These are phyloP conservation scores for Parus major DNA, from an alignment of 2,113 vertebrate genomes.

Conservation along the genomic window DNA sequence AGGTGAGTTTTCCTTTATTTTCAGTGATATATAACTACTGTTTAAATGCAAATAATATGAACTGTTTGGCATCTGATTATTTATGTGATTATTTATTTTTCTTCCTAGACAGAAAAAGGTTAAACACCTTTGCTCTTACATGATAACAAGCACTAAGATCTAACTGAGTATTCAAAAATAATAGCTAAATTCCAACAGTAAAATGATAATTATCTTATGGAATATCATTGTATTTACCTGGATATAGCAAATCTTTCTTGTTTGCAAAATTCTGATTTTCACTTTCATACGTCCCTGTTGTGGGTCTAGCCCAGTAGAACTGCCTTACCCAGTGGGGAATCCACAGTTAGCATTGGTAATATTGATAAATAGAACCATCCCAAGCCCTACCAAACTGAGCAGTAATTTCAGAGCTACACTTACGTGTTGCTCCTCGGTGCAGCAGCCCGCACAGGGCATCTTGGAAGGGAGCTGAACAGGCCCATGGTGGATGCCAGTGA, in stretches of 20 bases:
- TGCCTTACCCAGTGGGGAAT: neutral
- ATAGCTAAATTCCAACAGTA: neutral
- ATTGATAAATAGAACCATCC: slow-evolving; percentile 15
- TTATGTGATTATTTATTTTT: neutral
- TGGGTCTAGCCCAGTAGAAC: slow-evolving; percentile 32
- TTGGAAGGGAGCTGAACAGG: slow-evolving; percentile 20
- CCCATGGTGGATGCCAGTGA: neutral
- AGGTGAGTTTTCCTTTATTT: neutral
- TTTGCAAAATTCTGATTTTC: slow-evolving; percentile 63
- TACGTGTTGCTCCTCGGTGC: neutral
- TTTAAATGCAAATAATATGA: slow-evolving; percentile 39
- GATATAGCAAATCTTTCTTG: slow-evolving; percentile 36
- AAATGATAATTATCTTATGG: neutral
- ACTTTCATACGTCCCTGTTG: slow-evolving; percentile 41
- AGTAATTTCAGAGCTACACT: neutral
- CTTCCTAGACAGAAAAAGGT: slow-evolving; percentile 15
- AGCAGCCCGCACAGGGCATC: slow-evolving; percentile 39
- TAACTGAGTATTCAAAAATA: neutral
- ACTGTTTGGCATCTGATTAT: slow-evolving; percentile 24
- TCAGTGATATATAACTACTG: neutral
- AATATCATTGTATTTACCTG: slow-evolving; percentile 1
- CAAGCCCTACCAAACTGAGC: slow-evolving; percentile 9
- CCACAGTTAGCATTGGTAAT: neutral
- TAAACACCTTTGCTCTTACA: slow-evolving; percentile 38
- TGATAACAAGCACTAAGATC: neutral